These are phyloP conservation scores for Drosophila koepferae DNA, from an alignment of 2,888 invertebrate genomes.

Conservation along the genomic window DNA sequence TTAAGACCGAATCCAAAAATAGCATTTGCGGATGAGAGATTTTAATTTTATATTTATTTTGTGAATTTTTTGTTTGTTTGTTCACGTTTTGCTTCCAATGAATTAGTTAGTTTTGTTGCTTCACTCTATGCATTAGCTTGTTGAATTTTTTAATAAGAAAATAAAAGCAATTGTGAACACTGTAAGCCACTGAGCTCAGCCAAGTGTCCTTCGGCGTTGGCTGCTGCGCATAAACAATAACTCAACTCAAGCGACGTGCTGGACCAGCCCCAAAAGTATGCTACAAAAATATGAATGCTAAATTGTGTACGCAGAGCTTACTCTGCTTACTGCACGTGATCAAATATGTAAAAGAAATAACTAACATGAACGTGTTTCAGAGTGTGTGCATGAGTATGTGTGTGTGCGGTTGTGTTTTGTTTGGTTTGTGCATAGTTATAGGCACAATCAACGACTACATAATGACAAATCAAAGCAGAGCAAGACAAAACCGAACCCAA, in stretches of 20 bases:
- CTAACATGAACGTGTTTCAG: slow-evolving; percentile 32
- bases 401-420: slow-evolving; percentile 22
- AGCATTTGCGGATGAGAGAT: background rate
- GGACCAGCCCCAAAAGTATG: slow-evolving; percentile 69
- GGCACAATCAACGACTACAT: slow-evolving; percentile 45
- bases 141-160: slow-evolving; percentile 62
- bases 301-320: slow-evolving; percentile 33
- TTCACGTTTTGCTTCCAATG: slow-evolving; percentile 3
- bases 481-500: slow-evolving; percentile 48
- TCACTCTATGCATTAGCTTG: background rate
- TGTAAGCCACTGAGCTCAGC: slow-evolving; percentile 22
- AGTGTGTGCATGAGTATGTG: slow-evolving; percentile 12
- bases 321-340: slow-evolving; percentile 47
- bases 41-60: background rate
- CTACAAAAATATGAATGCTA: slow-evolving; percentile 59
- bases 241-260: slow-evolving; percentile 40
- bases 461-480: slow-evolving; percentile 50
- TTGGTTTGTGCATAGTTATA: slow-evolving; percentile 25
- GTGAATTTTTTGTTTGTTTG: background rate
- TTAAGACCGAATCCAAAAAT: background rate
- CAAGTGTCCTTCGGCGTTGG: slow-evolving; percentile 35
- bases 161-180: slow-evolving; percentile 1
- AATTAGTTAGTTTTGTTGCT: slow-evolving; percentile 9
- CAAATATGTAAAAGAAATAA: slow-evolving; percentile 66
- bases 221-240: slow-evolving; percentile 40